These are phyloP conservation scores for Trichogramma dendrolimi DNA, from an alignment of 2,888 invertebrate genomes.

Conservation along the genomic window DNA sequence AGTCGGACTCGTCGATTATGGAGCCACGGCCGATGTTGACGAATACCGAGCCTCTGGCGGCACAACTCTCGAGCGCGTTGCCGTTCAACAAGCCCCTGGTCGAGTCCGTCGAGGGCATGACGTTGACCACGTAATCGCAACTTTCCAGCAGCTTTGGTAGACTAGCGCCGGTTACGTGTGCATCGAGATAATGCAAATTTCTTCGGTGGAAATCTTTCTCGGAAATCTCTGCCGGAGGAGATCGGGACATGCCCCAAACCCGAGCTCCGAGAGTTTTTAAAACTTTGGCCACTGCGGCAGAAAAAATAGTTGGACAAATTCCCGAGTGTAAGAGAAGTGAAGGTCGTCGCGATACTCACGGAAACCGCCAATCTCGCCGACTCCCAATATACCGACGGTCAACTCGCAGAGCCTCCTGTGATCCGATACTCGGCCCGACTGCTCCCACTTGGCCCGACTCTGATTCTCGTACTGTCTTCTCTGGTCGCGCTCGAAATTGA, in stretches of 20 bases:
- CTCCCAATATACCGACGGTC: conserved; percentile 56
- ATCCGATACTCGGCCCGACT: conserved; percentile 43
- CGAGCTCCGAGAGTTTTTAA: conserved; percentile 53
- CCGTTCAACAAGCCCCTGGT: conserved; percentile 55
- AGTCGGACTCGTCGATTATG: conserved; percentile 54
- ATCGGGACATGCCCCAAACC: conserved; percentile 48
- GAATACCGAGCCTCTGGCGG: conserved; percentile 52
- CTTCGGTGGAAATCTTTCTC: not conserved
- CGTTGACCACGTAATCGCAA: conserved; percentile 58
- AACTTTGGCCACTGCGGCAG: conserved; percentile 50
- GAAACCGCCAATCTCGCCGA: conserved; percentile 56
- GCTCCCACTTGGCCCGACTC: conserved; percentile 42
- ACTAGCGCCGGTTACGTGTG: conserved; percentile 43
- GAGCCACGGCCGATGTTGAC: conserved; percentile 61
- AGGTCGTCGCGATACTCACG: conserved; percentile 42
- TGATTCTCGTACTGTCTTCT: conserved; percentile 48
- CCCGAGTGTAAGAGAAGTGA: conserved; percentile 11
- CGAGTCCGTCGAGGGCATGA: conserved; percentile 55
- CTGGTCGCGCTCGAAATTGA: conserved; percentile 53
- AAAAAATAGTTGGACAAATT: conserved; percentile 7
- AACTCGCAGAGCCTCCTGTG: conserved; percentile 49
- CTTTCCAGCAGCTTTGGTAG: conserved; percentile 49
- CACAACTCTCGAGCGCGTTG: conserved; percentile 52
- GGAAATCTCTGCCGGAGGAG: conserved; percentile 28
- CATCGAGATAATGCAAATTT: conserved; percentile 26